A percentile compares a stretch with the other conserved stretches of the same genome.
phyloP scores from a whole-genome alignment of 1,140 invertebrate genomes.

The Brachionus rotundiformis region DNA sequence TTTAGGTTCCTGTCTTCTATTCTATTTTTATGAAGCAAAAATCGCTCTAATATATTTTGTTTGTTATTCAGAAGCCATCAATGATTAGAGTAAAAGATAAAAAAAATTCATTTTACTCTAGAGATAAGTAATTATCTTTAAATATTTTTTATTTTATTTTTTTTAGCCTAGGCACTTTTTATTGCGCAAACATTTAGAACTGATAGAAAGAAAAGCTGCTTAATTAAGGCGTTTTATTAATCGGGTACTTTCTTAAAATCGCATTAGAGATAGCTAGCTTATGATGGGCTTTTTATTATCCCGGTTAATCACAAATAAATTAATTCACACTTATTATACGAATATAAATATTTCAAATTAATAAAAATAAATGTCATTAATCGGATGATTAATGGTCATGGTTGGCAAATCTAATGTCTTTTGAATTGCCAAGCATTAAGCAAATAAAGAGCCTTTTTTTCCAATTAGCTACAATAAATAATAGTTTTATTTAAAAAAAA shows the following conservation, averaged over 20 bases:
- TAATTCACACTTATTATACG: background rate
- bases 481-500: too few species aligned
- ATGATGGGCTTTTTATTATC: conserved; percentile 7
- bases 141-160: background rate
- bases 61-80: background rate
- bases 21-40: background rate
- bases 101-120: background rate
- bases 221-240: too few species aligned
- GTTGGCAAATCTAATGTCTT: background rate
- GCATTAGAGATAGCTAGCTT: background rate
- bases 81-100: too few species aligned
- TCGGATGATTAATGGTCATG: background rate
- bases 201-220: too few species aligned
- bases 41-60: background rate
- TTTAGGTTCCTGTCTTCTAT: background rate
- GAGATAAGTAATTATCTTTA: background rate
- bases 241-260: background rate
- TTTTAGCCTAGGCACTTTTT: too few species aligned
- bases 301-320: background rate
- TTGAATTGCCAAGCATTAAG: background rate
- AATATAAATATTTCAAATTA: background rate
- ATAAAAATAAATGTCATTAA: background rate
- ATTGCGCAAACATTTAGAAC: too few species aligned
- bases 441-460: too few species aligned
- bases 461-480: too few species aligned